Base-by-base conservation (phyloP, 2,888 invertebrate genomes). In the Lycocerus yunnanus region DNA sequence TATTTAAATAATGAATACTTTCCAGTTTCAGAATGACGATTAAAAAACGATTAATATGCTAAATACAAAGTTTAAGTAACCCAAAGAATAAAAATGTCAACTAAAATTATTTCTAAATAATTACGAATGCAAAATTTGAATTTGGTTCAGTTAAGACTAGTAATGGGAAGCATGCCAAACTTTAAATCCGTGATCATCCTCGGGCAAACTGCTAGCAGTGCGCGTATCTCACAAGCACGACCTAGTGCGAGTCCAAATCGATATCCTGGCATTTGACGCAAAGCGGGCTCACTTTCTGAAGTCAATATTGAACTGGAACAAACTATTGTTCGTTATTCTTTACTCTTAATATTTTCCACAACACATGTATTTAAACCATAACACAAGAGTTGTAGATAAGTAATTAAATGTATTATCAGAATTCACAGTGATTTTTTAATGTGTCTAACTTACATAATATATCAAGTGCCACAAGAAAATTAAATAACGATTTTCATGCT, bases 201-300 rank as follows among this genome's bases (percentile, higher is more conserved):
- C 63, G 68, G 68, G 68, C 71, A 75, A 75, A 72, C 75, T 71
- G 75, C 69, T 69, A 63, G 74, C 75, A 63, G 68, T 75, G 71
- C 72, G 69, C 75, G 68, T 66, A 71, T 72, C 74, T 76, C 76
- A 74, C 73, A 71, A 71, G 73, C 76, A 76, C 74, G 76, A 74
- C 76, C 76, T 76, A 74, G 74, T 76, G 67, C 69, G 71, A 71
- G 18, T 71, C 66, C 73, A 69, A 76, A 76, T 76, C 76, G 76
- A 76, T 76, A 76, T 69, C 70, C 66, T 69, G 67, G 74, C 72
- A 74, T 76, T 76, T 76, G 76, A 74, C 74, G 76, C 73, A 75
- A 75, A 75, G 75, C 69, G 65, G 73, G 75, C 73, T 75, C 75
- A 75, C 75, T 75, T 75, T 75, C 73, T 70, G 73, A 63, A 73